Conservation (phyloP, 2,113 vertebrate genomes). For the Rhinolophus sinicus region DNA sequence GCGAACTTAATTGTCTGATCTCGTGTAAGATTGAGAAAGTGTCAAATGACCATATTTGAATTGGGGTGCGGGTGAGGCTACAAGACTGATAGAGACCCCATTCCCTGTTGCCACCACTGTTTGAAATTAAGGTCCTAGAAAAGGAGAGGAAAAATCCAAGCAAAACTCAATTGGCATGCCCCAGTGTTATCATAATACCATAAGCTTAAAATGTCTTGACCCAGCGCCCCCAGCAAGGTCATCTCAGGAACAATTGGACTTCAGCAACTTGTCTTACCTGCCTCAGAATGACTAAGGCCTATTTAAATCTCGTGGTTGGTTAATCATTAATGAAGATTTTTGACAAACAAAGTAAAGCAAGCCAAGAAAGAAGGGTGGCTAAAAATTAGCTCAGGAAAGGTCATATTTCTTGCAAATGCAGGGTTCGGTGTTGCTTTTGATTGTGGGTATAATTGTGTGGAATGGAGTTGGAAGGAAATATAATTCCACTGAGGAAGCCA, state of each 20-base stretch:
- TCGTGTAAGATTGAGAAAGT: background rate
- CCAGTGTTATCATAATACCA: slow-evolving; percentile 67
- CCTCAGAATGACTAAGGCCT: slow-evolving; percentile 83
- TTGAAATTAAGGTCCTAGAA: slow-evolving; percentile 14
- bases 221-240: slow-evolving; percentile 82
- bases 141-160: slow-evolving; percentile 53
- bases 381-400: slow-evolving; percentile 70
- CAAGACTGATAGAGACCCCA: background rate
- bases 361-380: slow-evolving; percentile 69
- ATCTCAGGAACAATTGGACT: slow-evolving; percentile 78
- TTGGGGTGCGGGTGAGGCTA: background rate
- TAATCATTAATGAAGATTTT: slow-evolving; percentile 85
- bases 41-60: background rate
- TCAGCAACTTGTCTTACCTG: slow-evolving; percentile 76
- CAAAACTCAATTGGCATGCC: background rate
- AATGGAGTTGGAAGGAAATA: background rate
- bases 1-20: no score
- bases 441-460: background rate
- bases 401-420: slow-evolving; percentile 59
- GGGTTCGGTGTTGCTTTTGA: background rate
- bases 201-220: slow-evolving; percentile 72
- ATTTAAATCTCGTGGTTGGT: slow-evolving; percentile 75
- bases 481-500: background rate
- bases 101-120: background rate
- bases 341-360: slow-evolving; percentile 77